Base-by-base conservation (phyloP, 1,140 invertebrate genomes). In the Cherax destructor region DNA sequence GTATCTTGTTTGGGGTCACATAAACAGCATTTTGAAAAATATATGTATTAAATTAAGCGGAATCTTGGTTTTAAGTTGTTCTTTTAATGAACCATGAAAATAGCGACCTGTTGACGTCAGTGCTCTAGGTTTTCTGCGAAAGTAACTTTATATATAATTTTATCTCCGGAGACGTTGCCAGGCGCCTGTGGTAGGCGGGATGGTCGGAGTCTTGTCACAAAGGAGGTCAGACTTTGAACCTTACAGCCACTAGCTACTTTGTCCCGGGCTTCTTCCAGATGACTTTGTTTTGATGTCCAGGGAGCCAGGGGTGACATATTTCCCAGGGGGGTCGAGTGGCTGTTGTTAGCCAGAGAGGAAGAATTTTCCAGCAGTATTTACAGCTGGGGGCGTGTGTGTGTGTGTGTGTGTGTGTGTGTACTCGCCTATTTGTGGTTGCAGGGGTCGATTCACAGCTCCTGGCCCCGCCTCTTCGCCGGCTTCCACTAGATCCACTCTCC, bases 311-410 rank as follows among this genome's bases (percentile, higher is more conserved):
- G 65, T 41, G 56, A 83, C 80, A 56, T 56, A 83, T 61, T 83
- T 83, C 80, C 56, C 49, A 56, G 49, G 30, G 30, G 76, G 76
- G 76, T 41, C 30, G 76, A 50, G 76, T 78, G 49, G 49, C n/a
- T 30, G 30, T 41, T 78, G 30, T 47, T 78, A 10, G 13, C 65
- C 13, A 5, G 21, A 69, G 65, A 5, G 18, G 65, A 18, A 18
- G 21, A 5, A 18, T 69, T 69, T 69, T 69, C 65, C 65, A 18
- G 65, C 21, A 11, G 65, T 18, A 18, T 69, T 21, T 21, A 41
- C 30, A 41, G 30, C 30, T 41, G 30, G 30, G 30, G 30, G 30
- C 30, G 30, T 41, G n/a, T 2, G 30, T 41, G 30, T 41, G 30
- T 41, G 30, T 41, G 30, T 41, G n/a, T n/a, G n/a, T 2, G 30